These are phyloP conservation scores for Tachuris rubrigastra DNA, from an alignment of 2,113 vertebrate species.

Conservation along the genomic window DNA sequence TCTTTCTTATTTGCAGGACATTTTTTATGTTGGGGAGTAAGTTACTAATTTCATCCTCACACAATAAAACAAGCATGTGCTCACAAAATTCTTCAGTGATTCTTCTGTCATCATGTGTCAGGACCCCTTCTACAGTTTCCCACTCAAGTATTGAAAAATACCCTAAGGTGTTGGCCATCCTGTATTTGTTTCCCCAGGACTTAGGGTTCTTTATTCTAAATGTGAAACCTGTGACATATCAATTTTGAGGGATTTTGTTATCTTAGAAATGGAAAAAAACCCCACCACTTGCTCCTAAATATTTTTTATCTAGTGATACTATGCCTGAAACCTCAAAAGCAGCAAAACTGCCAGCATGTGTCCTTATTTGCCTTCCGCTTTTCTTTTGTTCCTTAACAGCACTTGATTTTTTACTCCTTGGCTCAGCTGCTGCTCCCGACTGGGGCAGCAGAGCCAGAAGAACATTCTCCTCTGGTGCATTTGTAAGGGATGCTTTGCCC, in stretches of 20 bases:
- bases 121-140: background rate
- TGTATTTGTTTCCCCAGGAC: background rate
- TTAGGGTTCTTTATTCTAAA: background rate
- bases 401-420: background rate
- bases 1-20: background rate
- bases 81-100: background rate
- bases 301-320: background rate
- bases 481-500: background rate
- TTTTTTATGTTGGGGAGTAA: background rate
- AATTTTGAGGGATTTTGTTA: background rate
- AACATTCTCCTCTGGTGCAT: background rate
- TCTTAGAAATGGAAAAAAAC: background rate
- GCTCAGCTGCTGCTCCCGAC: conserved; percentile 23
- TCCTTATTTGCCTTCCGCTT: background rate
- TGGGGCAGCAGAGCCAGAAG: background rate
- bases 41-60: background rate
- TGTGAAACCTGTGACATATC: background rate
- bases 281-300: background rate
- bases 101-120: background rate
- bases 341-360: background rate
- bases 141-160: background rate
- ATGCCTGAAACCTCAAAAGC: background rate
- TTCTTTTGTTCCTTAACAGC: background rate
- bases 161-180: background rate
- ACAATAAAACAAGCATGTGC: background rate